Evolutionary conservation across 2,113 vertebrate genomes (phyloP), one percentile per base, ranked within the genome.

Genomic region (Podilymbus podiceps): DNA sequence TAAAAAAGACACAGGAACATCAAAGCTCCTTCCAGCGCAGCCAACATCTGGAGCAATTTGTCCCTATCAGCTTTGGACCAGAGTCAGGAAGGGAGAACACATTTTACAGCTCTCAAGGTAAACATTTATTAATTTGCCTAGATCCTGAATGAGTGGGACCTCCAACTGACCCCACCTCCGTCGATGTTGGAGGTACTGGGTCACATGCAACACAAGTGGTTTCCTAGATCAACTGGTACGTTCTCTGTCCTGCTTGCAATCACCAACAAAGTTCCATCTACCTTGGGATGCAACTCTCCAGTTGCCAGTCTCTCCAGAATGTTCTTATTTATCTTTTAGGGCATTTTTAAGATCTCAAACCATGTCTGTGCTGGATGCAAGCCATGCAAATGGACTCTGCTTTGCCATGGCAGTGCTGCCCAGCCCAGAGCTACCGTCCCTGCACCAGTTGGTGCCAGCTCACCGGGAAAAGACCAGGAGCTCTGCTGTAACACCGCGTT

Each of bases 81-180:
- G 24, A 62, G n/a, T 16, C 42, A 75, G 42, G 16, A 86, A 62
- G 30, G n/a, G 12, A 63, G 14, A 72, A 23, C 10, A 33, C 0
- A 0, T 80, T 86, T 80, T 60, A 21, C 23, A 49, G 11, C 11
- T 85, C 49, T 73, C 16, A 19, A 58, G 9, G 44, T 2, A 50
- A 82, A 56, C 47, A 40, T 25, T 22, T 28, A 58, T 31, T 74
- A 85, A 22, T 80, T 59, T 68, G 8, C 31, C 19, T 28, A 46
- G 7, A 30, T 63, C 22, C 11, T 67, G 20, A 38, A 27, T 3
- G 14, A 82, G 8, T 5, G 5, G 23, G 49, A 72, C 23, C 27
- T 69, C 68, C 4, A 42, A 30, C 8, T 0, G 2, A 52, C 58
- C 20, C 23, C 21, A 44, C 15, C 8, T 50, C 0, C 0, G 18